Conservation (phyloP, 2,888 invertebrate genomes). For the Ferdinandea cuprea region DNA sequence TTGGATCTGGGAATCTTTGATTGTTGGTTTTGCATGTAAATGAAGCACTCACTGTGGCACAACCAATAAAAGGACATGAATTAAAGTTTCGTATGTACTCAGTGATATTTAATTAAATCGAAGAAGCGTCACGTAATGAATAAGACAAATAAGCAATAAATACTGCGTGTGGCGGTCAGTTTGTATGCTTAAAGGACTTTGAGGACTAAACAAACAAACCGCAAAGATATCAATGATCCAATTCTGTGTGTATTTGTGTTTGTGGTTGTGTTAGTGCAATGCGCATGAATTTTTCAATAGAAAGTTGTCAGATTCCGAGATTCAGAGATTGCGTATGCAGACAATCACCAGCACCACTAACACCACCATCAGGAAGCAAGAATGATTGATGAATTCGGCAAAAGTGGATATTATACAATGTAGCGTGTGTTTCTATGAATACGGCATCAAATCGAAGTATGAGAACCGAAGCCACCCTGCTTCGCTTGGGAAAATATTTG, state of each 20-base stretch:
- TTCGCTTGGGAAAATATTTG: conserved; percentile 15
- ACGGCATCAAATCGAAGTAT: too few relatives aligned
- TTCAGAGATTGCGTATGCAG: conserved; percentile 19
- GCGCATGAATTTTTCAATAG: conserved; percentile 23
- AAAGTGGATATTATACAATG: background rate
- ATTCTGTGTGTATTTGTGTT: conserved; percentile 1
- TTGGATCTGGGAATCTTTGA: conserved; percentile 24
- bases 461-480: too few relatives aligned
- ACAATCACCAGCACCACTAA: background rate
- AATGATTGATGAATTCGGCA: conserved; percentile 60
- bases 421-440: too few relatives aligned
- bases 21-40: conserved; percentile 45
- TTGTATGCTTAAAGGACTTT: conserved; percentile 1
- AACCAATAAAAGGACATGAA: conserved; percentile 20
- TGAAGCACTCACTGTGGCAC: conserved; percentile 32
- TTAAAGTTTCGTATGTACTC: conserved; percentile 16
- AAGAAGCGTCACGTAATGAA: conserved; percentile 29
- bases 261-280: conserved; percentile 4
- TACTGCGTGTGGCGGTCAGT: conserved; percentile 18
- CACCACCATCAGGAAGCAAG: background rate
- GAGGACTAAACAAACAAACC: conserved; percentile 31
- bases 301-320: conserved; percentile 10
- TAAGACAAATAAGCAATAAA: conserved; percentile 19
- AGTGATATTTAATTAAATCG: conserved; percentile 34
- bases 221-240: background rate